phyloP scores from a whole-genome alignment of 2,888 invertebrate species.

The Hyposoter didymator region DNA sequence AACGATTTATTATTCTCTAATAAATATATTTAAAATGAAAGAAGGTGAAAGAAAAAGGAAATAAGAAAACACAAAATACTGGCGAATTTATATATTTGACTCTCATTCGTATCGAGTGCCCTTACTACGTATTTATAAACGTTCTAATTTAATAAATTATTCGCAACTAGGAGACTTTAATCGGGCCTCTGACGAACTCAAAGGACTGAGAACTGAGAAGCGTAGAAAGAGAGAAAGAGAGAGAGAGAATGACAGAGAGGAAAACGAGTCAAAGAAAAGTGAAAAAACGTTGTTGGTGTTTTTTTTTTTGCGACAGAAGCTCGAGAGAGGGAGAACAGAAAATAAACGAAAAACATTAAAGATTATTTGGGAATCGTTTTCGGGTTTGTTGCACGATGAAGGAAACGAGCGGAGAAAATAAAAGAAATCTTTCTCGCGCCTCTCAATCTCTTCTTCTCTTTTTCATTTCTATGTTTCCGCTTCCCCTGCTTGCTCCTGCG shows the following conservation, averaged over 20 bases:
- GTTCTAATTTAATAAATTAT: slow-evolving; percentile 74
- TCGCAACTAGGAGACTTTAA: slow-evolving; percentile 63
- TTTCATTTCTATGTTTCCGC: slow-evolving; percentile 44
- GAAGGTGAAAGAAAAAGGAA: neutral
- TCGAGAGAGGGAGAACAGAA: slow-evolving; percentile 18
- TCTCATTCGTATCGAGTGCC: slow-evolving; percentile 69
- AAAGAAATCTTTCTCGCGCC: slow-evolving; percentile 31
- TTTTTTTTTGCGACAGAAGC: slow-evolving; percentile 7
- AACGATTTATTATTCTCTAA: slow-evolving; percentile 66
- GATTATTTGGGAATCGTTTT: slow-evolving; percentile 11
- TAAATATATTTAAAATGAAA: slow-evolving; percentile 62
- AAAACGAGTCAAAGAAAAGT: neutral
- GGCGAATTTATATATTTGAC: slow-evolving; percentile 64
- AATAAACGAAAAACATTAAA: slow-evolving; percentile 5
- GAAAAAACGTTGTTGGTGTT: neutral
- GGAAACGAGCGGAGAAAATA: neutral
- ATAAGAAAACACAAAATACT: slow-evolving; percentile 30
- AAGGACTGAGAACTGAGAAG: slow-evolving; percentile 18
- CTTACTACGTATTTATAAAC: slow-evolving; percentile 69
- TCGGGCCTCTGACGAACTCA: slow-evolving; percentile 48
- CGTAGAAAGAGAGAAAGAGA: slow-evolving; percentile 20
- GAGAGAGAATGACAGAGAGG: slow-evolving; percentile 18
- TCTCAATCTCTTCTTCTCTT: slow-evolving; percentile 42
- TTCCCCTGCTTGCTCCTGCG: slow-evolving; percentile 46
- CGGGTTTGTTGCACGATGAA: neutral